phyloP scores from a whole-genome alignment of 2,113 vertebrate species.

The Lepisosteus osseus region DNA sequence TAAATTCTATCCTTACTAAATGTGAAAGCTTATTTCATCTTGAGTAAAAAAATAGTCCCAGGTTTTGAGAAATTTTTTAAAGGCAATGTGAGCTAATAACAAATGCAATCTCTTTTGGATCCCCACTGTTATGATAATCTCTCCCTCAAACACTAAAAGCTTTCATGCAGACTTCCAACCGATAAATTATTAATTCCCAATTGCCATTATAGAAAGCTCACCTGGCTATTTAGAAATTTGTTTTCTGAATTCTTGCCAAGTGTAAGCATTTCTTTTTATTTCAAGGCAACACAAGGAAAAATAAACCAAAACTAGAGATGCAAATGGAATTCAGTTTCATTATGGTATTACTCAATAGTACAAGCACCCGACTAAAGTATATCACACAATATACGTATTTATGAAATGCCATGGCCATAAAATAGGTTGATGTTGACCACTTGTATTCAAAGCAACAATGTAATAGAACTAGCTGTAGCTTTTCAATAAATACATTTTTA shows the following conservation, averaged over 20 bases:
- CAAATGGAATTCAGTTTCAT: too few relatives aligned
- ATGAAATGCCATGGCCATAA: too few relatives aligned
- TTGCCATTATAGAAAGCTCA: not conserved
- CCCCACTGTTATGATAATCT: conserved; percentile 5
- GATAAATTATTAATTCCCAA: not conserved
- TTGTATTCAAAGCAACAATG: too few relatives aligned
- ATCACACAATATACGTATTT: too few relatives aligned
- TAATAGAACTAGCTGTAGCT: too few relatives aligned
- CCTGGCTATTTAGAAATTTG: not conserved
- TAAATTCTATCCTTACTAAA: conserved; percentile 23
- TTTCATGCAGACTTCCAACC: not conserved
- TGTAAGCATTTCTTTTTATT: not conserved
- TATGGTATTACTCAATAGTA: too few relatives aligned
- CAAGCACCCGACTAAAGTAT: too few relatives aligned
- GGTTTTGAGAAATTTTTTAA: not conserved
- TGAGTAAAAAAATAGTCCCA: not conserved
- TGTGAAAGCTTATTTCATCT: not conserved
- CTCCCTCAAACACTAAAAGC: not conserved
- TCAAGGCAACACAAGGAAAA: too few relatives aligned
- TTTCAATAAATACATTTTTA: too few relatives aligned
- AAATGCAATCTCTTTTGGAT: not conserved
- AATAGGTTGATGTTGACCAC: too few relatives aligned
- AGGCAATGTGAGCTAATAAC: not conserved
- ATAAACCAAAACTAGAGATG: too few relatives aligned
- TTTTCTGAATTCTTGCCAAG: not conserved